These are phyloP conservation scores for Centropyge bicolor DNA, from an alignment of 2,797 vertebrate genomes.

Conservation along the genomic window DNA sequence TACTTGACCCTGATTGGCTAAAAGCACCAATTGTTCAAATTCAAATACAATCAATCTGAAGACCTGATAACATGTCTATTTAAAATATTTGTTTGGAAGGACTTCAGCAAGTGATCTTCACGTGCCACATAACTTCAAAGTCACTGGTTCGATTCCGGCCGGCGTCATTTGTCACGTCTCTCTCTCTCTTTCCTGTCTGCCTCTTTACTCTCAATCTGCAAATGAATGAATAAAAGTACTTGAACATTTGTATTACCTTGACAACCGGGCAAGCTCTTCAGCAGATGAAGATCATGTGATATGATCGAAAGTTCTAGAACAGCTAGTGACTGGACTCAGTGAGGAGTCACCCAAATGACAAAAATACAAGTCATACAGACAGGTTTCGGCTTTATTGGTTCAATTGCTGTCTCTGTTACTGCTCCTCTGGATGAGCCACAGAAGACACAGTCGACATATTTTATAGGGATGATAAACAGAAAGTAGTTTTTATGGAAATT, in stretches of 20 bases:
- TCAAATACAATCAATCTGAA: background rate
- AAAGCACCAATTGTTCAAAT: background rate
- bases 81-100: background rate
- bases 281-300: background rate
- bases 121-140: no score
- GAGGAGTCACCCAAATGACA: background rate
- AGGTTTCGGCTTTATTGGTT: background rate
- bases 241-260: background rate
- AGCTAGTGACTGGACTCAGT: background rate
- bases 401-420: background rate
- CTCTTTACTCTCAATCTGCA: no score
- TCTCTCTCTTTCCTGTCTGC: no score
- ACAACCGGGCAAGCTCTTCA: background rate
- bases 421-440: background rate
- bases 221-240: background rate
- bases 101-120: background rate
- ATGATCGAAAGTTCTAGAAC: background rate
- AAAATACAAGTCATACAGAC: no score
- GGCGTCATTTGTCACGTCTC: no score
- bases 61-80: background rate
- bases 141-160: no score
- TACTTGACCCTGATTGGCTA: background rate
- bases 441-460: background rate
- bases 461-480: background rate
- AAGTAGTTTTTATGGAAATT: background rate